A percentile compares a stretch with the other conserved stretches of the same genome.
phyloP scores from a whole-genome alignment of 2,888 invertebrate species.

The Drosophila differens region DNA sequence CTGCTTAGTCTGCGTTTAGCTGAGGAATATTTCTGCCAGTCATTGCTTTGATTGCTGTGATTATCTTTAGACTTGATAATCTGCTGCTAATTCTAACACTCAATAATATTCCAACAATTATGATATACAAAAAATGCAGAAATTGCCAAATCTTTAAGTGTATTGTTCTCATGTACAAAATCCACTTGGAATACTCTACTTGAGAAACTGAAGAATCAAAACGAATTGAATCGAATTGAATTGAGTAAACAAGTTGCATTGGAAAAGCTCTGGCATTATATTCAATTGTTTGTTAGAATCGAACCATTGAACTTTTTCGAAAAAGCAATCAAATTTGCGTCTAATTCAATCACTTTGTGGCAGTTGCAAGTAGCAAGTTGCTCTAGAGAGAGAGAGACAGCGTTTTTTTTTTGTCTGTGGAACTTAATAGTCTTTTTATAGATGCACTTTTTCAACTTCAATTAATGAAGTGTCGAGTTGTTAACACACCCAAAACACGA shows the following conservation, averaged over 20 bases:
- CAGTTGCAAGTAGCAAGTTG: constrained; percentile 40
- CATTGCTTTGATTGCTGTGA: neutral
- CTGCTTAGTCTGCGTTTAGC: constrained; percentile 1
- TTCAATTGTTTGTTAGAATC: constrained; percentile 38
- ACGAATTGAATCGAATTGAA: constrained; percentile 4
- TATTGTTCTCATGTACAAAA: constrained; percentile 48
- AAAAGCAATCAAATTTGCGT: constrained; percentile 72
- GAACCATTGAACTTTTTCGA: constrained; percentile 74
- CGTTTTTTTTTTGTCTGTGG: constrained; percentile 57
- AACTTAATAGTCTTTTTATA: constrained; percentile 81
- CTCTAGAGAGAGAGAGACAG: constrained; percentile 14
- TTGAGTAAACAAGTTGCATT: constrained; percentile 55
- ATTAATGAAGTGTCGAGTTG: constrained; percentile 81
- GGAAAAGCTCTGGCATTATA: constrained; percentile 51
- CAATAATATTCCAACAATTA: constrained; percentile 15
- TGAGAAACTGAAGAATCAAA: constrained; percentile 35
- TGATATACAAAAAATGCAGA: constrained; percentile 42
- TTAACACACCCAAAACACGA: constrained; percentile 77
- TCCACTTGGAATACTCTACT: constrained; percentile 40
- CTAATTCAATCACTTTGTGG: constrained; percentile 49
- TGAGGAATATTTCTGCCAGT: neutral
- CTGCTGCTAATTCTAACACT: constrained; percentile 33
- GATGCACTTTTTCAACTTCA: constrained; percentile 79
- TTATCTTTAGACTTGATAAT: constrained; percentile 1
- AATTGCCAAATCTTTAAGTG: constrained; percentile 70